These are phyloP conservation scores for Clavelina lepadiformis DNA, from an alignment of 23 tunicate species.

Conservation along the genomic window DNA sequence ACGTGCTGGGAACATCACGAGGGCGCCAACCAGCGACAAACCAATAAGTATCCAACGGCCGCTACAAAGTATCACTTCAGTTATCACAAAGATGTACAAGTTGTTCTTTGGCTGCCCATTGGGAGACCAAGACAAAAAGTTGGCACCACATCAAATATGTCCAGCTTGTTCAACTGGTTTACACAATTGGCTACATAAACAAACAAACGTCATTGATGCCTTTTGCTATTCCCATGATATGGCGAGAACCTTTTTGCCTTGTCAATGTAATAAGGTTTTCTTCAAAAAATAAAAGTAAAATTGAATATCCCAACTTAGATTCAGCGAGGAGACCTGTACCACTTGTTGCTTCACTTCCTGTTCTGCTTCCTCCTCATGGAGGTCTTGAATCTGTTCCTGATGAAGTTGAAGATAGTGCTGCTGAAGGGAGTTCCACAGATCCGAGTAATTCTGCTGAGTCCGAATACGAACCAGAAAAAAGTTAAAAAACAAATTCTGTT, in stretches of 20 bases:
- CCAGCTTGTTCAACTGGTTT: constrained; percentile 17
- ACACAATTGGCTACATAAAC: constrained; percentile 22
- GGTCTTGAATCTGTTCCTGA: constrained; percentile 15
- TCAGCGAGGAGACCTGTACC: constrained; percentile 29
- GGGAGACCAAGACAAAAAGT: constrained; percentile 21
- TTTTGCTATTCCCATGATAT: constrained; percentile 22
- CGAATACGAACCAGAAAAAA: constrained; percentile 10
- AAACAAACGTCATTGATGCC: constrained; percentile 20
- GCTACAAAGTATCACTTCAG: constrained; percentile 20
- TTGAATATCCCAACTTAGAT: constrained; percentile 23
- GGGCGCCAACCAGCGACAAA: too few relatives aligned
- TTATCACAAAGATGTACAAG: constrained; percentile 15
- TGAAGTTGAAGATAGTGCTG: constrained; percentile 19
- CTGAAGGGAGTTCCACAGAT: constrained; percentile 9
- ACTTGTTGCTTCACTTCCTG: constrained; percentile 12
- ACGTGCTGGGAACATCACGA: too few relatives aligned
- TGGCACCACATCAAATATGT: constrained; percentile 22
- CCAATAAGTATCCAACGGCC: too few relatives aligned
- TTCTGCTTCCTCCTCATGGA: constrained; percentile 16
- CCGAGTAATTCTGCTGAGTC: constrained; percentile 14
- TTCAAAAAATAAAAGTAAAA: constrained; percentile 11
- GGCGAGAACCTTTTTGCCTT: constrained; percentile 13
- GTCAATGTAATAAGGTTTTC: constrained; percentile 17
- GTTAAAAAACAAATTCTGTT: constrained; percentile 18
- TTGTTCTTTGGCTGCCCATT: constrained; percentile 18